A percentile compares a stretch with the other conserved stretches of the same genome.
phyloP scores from a whole-genome alignment of 2,888 invertebrate genomes.

The Tanytarsus gracilentus region DNA sequence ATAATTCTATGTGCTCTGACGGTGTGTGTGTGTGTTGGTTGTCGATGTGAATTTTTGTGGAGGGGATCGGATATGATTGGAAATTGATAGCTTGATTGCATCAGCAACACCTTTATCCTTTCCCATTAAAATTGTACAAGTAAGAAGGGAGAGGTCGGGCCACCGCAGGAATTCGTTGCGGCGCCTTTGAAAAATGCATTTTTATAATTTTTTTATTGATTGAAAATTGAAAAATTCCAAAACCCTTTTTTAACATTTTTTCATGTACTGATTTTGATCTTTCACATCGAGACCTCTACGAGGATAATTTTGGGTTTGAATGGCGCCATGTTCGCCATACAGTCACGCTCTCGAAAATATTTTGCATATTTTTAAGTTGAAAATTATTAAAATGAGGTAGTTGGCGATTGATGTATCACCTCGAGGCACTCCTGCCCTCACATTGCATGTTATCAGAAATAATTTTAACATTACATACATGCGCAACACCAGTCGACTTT shows the following conservation, averaged over 20 bases:
- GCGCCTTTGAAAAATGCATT: not conserved
- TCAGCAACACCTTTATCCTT: not conserved
- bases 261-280: not conserved
- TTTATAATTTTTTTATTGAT: not conserved
- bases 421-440: too few species aligned
- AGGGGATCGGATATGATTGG: not conserved
- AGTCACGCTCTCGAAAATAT: too few species aligned
- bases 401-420: too few species aligned
- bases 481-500: not conserved
- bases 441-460: too few species aligned
- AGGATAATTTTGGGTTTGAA: too few species aligned
- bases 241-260: not conserved
- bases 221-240: not conserved
- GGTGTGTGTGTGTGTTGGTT: not conserved
- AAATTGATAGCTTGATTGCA: slow-evolving; percentile 5
- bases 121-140: too few species aligned
- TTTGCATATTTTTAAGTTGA: too few species aligned
- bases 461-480: not conserved
- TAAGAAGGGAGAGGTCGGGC: too few species aligned
- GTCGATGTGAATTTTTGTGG: not conserved
- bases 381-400: too few species aligned
- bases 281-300: not conserved
- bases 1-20: not conserved
- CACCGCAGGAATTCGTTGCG: not conserved
- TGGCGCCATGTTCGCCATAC: too few species aligned